These are phyloP conservation scores for Drosophila neocordata DNA, from an alignment of 1,140 invertebrate species.

Conservation along the genomic window DNA sequence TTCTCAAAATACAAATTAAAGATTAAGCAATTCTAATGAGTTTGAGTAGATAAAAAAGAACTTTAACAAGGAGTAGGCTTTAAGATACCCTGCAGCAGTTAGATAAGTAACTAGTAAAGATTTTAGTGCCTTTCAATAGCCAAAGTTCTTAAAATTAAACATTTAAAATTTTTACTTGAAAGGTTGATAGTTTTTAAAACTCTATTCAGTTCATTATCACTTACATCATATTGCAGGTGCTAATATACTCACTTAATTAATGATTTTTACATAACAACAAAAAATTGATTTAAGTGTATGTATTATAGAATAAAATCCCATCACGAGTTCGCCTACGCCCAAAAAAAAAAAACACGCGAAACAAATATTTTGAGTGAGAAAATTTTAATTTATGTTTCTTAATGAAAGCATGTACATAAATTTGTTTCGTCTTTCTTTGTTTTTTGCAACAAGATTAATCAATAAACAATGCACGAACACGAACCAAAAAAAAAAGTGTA, in stretches of 20 bases:
- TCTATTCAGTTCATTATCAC: too few relatives aligned
- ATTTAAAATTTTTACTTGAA: too few relatives aligned
- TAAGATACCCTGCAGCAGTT: background rate
- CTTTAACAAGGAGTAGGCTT: background rate
- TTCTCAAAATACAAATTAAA: background rate
- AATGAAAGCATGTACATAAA: conserved; percentile 28
- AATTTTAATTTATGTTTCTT: conserved; percentile 58
- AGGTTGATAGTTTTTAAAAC: too few relatives aligned
- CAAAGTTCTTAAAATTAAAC: background rate
- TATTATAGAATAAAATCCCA: background rate
- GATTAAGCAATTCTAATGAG: background rate
- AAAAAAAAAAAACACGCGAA: background rate
- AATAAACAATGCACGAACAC: conserved; percentile 46
- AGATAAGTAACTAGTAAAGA: background rate
- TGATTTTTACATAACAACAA: background rate
- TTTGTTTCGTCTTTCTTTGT: conserved; percentile 53
- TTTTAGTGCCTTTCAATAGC: too few relatives aligned
- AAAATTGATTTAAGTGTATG: background rate
- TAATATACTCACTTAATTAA: background rate
- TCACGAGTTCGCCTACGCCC: conserved; percentile 2
- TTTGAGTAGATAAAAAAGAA: background rate
- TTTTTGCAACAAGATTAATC: conserved; percentile 47
- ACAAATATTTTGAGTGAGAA: conserved; percentile 45
- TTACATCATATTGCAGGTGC: background rate
- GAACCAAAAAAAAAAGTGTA: background rate